Evolutionary conservation across 2,113 vertebrate species (phyloP).

Genomic region (Pteropus alecto): DNA sequence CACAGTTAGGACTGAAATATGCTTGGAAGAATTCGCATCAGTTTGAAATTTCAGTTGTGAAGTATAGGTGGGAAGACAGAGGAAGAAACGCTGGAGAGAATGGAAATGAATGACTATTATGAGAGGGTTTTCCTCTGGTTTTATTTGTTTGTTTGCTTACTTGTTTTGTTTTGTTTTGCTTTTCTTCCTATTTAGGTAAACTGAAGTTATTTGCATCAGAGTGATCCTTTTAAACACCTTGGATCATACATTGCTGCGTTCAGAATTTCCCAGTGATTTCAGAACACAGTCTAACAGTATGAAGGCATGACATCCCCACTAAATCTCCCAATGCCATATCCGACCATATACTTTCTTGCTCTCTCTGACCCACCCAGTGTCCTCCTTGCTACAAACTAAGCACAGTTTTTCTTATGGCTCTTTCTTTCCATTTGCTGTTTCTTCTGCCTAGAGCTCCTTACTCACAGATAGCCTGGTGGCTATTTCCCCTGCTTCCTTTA

Average conservation of each 20-base stretch:
- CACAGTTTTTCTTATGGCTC: not conserved
- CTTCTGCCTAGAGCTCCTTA: not conserved
- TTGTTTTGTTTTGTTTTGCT: not conserved
- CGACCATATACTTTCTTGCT: not conserved
- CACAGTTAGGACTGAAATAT: not conserved
- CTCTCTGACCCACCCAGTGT: not conserved
- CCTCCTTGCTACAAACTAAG: not conserved
- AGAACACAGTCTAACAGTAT: not conserved
- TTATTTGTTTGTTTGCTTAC: not conserved
- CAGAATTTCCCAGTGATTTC: not conserved
- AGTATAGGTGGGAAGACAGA: not conserved
- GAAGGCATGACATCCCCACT: not conserved
- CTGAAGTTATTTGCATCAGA: not conserved
- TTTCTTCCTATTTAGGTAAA: not conserved
- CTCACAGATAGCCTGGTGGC: not conserved
- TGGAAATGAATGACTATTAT: not conserved
- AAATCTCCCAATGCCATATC: not conserved
- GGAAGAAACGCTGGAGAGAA: not conserved
- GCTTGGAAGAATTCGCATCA: not conserved
- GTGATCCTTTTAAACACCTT: not conserved
- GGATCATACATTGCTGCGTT: not conserved
- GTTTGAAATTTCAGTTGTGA: not conserved
- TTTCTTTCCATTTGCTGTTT: not conserved
- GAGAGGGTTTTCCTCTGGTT: not conserved
- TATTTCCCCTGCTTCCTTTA: not conserved